These are phyloP conservation scores for Platycheirus rosarum DNA, from an alignment of 2,888 invertebrate species.

Conservation along the genomic window DNA sequence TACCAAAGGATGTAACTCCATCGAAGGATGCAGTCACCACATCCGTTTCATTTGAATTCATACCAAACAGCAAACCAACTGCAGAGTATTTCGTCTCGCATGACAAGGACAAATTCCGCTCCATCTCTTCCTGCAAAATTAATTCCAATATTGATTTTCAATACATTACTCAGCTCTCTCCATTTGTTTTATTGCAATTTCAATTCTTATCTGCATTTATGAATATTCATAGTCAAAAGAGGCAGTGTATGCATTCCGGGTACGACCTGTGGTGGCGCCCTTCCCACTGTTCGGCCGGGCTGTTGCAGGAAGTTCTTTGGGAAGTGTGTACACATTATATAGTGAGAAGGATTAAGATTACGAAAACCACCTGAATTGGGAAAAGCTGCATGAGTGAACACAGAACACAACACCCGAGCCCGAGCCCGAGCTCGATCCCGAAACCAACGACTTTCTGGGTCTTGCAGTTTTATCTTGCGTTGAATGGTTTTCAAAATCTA, in stretches of 20 bases:
- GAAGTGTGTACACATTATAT: slow-evolving; percentile 29
- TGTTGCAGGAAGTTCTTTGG: slow-evolving; percentile 48
- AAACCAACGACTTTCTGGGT: background rate
- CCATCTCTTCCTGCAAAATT: slow-evolving; percentile 72
- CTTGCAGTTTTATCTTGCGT: slow-evolving; percentile 15
- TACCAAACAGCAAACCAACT: slow-evolving; percentile 69
- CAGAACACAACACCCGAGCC: slow-evolving; percentile 11
- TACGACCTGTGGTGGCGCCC: no score
- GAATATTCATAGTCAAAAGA: slow-evolving; percentile 71
- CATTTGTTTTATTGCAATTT: slow-evolving; percentile 74
- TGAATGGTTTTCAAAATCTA: slow-evolving; percentile 11
- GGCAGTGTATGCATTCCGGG: slow-evolving; percentile 42
- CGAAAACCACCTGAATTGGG: slow-evolving; percentile 53
- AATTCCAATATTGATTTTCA: slow-evolving; percentile 74
- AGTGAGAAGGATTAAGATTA: slow-evolving; percentile 58
- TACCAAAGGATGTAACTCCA: slow-evolving; percentile 71
- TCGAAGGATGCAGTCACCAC: slow-evolving; percentile 74
- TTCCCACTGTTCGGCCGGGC: background rate
- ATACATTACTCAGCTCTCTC: slow-evolving; percentile 72
- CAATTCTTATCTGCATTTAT: slow-evolving; percentile 74
- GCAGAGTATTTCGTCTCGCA: slow-evolving; percentile 72
- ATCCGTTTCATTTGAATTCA: slow-evolving; percentile 74
- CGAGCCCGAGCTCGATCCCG: no score
- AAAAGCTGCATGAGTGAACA: slow-evolving; percentile 39
- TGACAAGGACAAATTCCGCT: slow-evolving; percentile 73